A percentile compares a stretch with the other conserved stretches of the same genome.
These are phyloP conservation scores for Ictalurus punctatus DNA, from an alignment of 2,113 vertebrate species.

Conservation along the genomic window DNA sequence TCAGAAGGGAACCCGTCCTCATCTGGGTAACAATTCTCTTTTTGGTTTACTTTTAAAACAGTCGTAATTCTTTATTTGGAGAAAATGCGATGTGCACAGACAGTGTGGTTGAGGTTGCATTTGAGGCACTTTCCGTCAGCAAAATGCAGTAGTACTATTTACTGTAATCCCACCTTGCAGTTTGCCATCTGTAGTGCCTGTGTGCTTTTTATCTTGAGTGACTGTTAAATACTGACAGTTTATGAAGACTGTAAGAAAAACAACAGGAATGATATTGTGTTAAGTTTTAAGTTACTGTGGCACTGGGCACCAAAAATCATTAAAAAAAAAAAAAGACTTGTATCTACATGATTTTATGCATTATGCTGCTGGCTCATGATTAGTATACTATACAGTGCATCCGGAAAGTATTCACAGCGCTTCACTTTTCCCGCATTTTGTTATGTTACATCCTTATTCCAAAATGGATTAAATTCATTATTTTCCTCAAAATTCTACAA, in stretches of 20 bases:
- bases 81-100: not conserved
- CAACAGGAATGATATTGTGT: not conserved
- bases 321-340: not conserved
- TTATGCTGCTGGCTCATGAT: not conserved
- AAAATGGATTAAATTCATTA: too few relatives aligned
- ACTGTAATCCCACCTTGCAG: conserved; percentile 18
- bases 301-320: not conserved
- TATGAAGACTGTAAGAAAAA: conserved; percentile 11
- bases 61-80: not conserved
- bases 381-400: not conserved
- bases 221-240: not conserved
- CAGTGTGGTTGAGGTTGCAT: not conserved
- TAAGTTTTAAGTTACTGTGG: not conserved
- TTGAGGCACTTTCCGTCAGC: not conserved
- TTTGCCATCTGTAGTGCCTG: conserved; percentile 6
- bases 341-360: not conserved
- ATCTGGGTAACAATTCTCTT: not conserved
- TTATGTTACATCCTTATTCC: too few relatives aligned
- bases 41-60: not conserved
- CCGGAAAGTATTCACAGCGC: too few relatives aligned
- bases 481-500: too few relatives aligned
- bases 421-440: too few relatives aligned
- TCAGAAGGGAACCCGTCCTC: not conserved
- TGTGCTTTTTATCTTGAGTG: conserved; percentile 28
- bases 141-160: not conserved